Evolutionary conservation across 2,113 vertebrate species (phyloP).

Genomic region (Lipotes vexillifer): DNA sequence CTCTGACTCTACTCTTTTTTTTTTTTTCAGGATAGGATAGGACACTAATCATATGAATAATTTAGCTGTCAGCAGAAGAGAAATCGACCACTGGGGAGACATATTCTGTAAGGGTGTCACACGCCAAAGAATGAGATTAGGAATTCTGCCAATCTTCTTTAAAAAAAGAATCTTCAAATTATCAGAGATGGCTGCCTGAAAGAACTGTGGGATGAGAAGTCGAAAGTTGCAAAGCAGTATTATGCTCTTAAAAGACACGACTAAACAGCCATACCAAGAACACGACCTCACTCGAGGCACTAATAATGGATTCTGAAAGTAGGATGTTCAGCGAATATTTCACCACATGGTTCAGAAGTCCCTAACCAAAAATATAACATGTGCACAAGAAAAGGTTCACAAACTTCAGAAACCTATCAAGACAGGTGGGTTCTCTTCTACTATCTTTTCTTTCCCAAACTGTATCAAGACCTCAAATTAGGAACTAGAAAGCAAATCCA

Average conservation of each 20-base stretch:
- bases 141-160: not conserved
- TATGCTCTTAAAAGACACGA: not conserved
- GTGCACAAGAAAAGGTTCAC: not conserved
- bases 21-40: not conserved
- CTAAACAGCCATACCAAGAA: not conserved
- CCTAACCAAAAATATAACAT: not conserved
- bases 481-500: not conserved
- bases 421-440: not conserved
- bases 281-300: not conserved
- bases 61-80: not conserved
- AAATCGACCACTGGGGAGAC: not conserved
- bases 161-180: not conserved
- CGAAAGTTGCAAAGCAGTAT: not conserved
- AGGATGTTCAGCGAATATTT: not conserved
- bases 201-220: not conserved
- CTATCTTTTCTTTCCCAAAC: not conserved
- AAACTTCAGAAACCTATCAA: not conserved
- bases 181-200: not conserved
- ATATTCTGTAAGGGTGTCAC: not conserved
- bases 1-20: not conserved
- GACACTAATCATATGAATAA: not conserved
- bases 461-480: not conserved
- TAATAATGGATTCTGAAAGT: constrained; percentile 24
- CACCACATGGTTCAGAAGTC: not conserved
- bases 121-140: not conserved